Evolutionary conservation across 2,888 invertebrate species (phyloP), one percentile per base, ranked within the genome.

Genomic region (Neoascia interrupta): DNA sequence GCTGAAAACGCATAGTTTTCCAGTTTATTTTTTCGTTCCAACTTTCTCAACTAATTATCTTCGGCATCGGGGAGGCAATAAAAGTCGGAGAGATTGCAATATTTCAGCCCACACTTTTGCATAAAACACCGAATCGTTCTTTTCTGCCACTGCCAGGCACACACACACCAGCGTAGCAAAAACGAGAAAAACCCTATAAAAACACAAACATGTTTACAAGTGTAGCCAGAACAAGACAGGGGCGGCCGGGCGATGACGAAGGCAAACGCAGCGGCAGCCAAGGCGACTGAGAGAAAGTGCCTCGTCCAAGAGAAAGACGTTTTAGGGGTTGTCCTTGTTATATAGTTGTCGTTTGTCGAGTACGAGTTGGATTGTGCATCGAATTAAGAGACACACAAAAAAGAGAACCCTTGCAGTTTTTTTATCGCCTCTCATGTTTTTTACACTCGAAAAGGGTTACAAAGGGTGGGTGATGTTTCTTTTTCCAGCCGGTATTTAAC

Each of bases 381-480:
- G 3, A 26, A 23, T 21, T 19, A 51, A 34, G 53, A 64, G 53
- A 43, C 28, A 11, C 2, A 15, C 31, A 15, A 31, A 11, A 16
- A n/a, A 41, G 51, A 39, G 49, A 34, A 15, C 19, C 16, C 37
- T 61, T 51, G 39, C 28, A 21, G 5, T 41, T 43, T 53, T 36
- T 41, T 43, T 18, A 26, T 68, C 34, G 23, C 11, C 21, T 23
- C 49, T 49, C n/a, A 1, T 3, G 5, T 16, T 37, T 37, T 21
- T n/a, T n/a, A n/a, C n/a, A n/a, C n/a, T 16, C 23, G 5, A 23
- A n/a, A 45, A 11, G 60, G 19, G 18, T 13, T 16, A 70, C 54
- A 75, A 53, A 61, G 75, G 70, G 64, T 76, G 58, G 23, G 51
- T n/a, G n/a, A n/a, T n/a, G n/a, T n/a, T n/a, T n/a, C n/a, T n/a